Evolutionary conservation across 2,113 vertebrate species (phyloP).

Genomic region (Chionomys nivalis): DNA sequence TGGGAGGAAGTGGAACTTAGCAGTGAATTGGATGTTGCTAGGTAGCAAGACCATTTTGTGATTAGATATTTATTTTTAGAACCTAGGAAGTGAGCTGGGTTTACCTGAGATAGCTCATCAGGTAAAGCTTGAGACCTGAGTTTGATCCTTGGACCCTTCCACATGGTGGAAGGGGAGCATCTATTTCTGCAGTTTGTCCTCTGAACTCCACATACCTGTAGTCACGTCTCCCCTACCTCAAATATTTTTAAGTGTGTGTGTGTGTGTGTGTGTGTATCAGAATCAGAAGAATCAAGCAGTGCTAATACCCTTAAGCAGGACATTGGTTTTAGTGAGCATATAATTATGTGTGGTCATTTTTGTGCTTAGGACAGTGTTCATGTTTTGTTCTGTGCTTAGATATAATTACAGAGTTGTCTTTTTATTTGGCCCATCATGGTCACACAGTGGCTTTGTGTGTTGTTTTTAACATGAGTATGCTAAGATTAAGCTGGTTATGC

Average conservation of each 20-base stretch:
- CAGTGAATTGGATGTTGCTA: conserved; percentile 39
- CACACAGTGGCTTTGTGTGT: not conserved
- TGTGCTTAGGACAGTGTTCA: not conserved
- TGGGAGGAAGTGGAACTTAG: conserved; percentile 26
- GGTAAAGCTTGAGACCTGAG: not conserved
- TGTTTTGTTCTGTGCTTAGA: not conserved
- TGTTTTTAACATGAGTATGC: not conserved
- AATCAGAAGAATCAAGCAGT: not conserved
- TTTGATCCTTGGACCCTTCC: not conserved
- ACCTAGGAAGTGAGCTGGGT: not conserved
- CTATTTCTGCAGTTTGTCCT: not conserved
- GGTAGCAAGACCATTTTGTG: conserved; percentile 2
- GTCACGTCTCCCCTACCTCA: not conserved
- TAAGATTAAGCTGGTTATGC: not conserved
- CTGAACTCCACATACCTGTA: not conserved
- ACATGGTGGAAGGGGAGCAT: not conserved
- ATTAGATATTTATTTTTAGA: not conserved
- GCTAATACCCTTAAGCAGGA: not conserved
- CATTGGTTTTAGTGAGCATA: not conserved
- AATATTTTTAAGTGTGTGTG: no score
- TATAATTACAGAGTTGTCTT: not conserved
- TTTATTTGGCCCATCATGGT: not conserved
- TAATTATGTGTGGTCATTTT: not conserved
- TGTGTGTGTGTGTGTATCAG: not conserved
- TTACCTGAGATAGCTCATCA: not conserved